phyloP scores from a whole-genome alignment of 2,113 vertebrate genomes.

The Tauraco erythrolophus region DNA sequence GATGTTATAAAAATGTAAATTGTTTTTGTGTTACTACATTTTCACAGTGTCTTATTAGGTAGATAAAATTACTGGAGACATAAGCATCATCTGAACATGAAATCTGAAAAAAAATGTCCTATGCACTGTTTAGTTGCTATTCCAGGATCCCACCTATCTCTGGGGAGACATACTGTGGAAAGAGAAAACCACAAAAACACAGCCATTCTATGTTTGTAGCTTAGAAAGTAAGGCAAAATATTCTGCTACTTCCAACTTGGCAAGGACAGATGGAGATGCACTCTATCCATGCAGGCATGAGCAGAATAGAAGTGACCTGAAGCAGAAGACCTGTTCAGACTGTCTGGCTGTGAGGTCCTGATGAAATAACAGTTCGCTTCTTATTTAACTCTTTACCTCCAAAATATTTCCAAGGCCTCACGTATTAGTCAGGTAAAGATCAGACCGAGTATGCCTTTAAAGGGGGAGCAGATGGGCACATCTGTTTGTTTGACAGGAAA shows the following conservation, averaged over 20 bases:
- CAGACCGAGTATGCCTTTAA: neutral
- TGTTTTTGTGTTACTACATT: neutral
- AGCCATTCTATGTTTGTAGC: neutral
- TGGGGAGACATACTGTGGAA: neutral
- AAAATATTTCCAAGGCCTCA: neutral
- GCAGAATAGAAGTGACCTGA: slow-evolving; percentile 48
- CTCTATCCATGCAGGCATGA: slow-evolving; percentile 1
- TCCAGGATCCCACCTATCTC: neutral
- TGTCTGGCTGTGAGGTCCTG: neutral
- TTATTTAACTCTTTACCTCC: slow-evolving; percentile 33
- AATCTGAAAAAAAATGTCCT: neutral
- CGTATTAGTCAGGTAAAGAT: neutral
- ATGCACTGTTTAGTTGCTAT: neutral
- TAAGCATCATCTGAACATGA: neutral
- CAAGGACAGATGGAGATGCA: slow-evolving; percentile 39
- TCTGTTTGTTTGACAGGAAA: slow-evolving; percentile 54
- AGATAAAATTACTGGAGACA: neutral
- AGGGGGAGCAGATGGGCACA: slow-evolving; percentile 30
- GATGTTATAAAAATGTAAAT: neutral
- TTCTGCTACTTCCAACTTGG: neutral
- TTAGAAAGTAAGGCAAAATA: slow-evolving; percentile 21
- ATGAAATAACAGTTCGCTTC: neutral
- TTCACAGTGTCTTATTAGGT: neutral
- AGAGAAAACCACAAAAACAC: neutral
- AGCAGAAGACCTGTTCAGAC: slow-evolving; percentile 38